A percentile compares a stretch with the other conserved stretches of the same genome.
These are phyloP conservation scores for Drosophila pallidifrons DNA, from an alignment of 1,140 invertebrate species.

Conservation along the genomic window DNA sequence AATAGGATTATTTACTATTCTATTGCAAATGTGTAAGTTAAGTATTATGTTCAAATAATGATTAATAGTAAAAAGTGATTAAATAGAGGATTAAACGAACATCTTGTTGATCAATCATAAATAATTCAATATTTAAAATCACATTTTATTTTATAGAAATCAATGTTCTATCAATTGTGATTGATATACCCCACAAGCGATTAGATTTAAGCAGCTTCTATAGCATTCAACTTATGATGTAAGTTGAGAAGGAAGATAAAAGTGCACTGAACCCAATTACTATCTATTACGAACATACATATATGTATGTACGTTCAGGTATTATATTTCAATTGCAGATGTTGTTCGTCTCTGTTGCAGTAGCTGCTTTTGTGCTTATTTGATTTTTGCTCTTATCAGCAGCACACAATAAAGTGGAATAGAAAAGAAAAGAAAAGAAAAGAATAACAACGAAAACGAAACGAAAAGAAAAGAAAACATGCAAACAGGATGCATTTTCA, in stretches of 20 bases:
- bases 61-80: too few relatives aligned
- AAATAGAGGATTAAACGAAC: too few relatives aligned
- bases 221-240: not conserved
- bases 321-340: slow-evolving; percentile 20
- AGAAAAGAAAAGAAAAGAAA: slow-evolving; percentile 3
- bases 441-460: not conserved
- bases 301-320: not conserved
- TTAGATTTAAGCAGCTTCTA: not conserved
- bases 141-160: too few relatives aligned
- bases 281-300: not conserved
- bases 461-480: slow-evolving; percentile 9
- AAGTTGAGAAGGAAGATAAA: not conserved
- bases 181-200: too few relatives aligned
- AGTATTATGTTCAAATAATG: too few relatives aligned
- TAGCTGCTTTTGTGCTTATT: slow-evolving; percentile 8
- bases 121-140: too few relatives aligned
- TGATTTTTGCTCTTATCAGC: slow-evolving; percentile 24
- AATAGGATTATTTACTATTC: too few relatives aligned
- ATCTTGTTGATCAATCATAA: too few relatives aligned
- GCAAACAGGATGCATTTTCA: slow-evolving; percentile 42
- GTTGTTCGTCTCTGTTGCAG: not conserved
- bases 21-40: too few relatives aligned
- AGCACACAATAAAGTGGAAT: slow-evolving; percentile 27
- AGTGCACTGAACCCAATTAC: slow-evolving; percentile 10
- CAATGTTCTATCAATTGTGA: too few relatives aligned